Base-by-base conservation (phyloP, 2,797 vertebrate genomes). In the Uromys caudimaculatus region DNA sequence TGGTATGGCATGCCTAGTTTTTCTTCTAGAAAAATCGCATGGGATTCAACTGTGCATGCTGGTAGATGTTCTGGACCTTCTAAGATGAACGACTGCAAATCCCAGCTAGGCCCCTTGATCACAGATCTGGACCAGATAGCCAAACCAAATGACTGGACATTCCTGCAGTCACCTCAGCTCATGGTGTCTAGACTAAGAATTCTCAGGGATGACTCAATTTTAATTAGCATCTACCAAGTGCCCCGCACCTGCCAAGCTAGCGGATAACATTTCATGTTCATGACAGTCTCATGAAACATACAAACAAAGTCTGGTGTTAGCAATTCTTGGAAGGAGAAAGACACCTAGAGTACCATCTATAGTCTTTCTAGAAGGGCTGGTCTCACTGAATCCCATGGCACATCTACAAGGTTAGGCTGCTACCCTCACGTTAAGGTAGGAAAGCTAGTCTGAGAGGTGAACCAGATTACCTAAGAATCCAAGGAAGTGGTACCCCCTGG, bases 141-240 rank as follows among this genome's bases (percentile, higher is more conserved):
- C 0, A 1, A 38, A 35, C 27, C 3, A 16, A 56, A 78, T 3
- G 67, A 13, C 21, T 24, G 21, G 60, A 7, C 23, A 81, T 76
- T 60, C 58, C 71, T 73, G 17, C 13, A 50, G 58, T 12, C 78
- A n/a, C 2, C 9, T n/a, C 5, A 8, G 50, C 10, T 86, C 21
- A 3, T 12, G 38, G 41, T 21, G 58, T 41, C 27, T 24, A n/a
- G 13, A 17, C n/a, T 11, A 50, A 93, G 41, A 60, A 19, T 81
- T 58, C 32, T 6, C 6, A 9, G 84, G 50, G 73, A 44, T 58
- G 71, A 78, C 47, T 92, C 9, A 4, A 9, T 79, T 96, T 96
- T 91, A 96, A 92, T 86, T 32, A 81, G 62, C 47, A 52, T 90
- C 90, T 96, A 77, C 56, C 8, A 23, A 93, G 78, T 77, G 44